Evolutionary conservation across 1,140 invertebrate genomes (phyloP).

Genomic region (Trachymyrmex septentrionalis): DNA sequence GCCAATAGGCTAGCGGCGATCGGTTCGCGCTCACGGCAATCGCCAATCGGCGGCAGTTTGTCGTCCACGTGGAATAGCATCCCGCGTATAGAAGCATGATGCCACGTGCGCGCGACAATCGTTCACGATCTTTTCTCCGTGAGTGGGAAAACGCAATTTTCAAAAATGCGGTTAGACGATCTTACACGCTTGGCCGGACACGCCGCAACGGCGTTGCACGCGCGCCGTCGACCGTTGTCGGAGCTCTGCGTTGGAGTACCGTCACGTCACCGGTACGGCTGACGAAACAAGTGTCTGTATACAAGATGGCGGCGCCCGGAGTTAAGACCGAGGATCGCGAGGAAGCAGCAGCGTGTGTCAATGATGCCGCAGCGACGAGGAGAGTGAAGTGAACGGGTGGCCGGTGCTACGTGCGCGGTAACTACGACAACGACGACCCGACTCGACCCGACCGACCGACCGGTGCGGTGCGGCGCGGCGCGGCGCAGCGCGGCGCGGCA

Average conservation of each 20-base stretch:
- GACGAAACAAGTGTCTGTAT: slow-evolving; percentile 80
- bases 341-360: slow-evolving; percentile 55
- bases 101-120: not conserved
- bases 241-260: not conserved
- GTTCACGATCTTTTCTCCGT: not conserved
- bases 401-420: not conserved
- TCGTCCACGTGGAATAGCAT: not conserved
- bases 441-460: not conserved
- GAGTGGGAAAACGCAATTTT: not conserved
- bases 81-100: not conserved
- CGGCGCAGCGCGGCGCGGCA: not conserved
- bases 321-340: slow-evolving; percentile 64
- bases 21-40: not conserved
- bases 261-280: slow-evolving; percentile 2
- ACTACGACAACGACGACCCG: not conserved
- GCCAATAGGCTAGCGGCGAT: not conserved
- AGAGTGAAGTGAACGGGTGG: slow-evolving; percentile 7
- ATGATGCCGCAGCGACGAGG: not conserved
- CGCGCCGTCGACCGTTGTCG: not conserved
- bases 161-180: not conserved
- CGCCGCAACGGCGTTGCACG: not conserved
- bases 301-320: slow-evolving; percentile 81
- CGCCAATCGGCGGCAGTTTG: not conserved
- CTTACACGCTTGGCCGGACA: not conserved
- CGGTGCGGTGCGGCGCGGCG: not conserved